A percentile compares a stretch with the other conserved stretches of the same genome.
phyloP scores from a whole-genome alignment of 1,140 invertebrate species.

The Aphaenogaster floridana region DNA sequence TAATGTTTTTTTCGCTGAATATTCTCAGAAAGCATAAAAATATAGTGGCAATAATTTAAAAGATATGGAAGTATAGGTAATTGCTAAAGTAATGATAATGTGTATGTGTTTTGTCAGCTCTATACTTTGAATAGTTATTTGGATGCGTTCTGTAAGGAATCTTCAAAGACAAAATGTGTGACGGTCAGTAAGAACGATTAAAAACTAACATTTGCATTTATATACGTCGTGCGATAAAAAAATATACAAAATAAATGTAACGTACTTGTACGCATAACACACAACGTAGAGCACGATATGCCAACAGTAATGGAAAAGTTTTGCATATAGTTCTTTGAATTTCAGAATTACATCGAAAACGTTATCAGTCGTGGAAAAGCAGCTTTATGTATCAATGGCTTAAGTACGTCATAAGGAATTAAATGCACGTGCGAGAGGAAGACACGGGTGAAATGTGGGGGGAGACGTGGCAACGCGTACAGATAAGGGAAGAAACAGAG shows the following conservation, averaged over 20 bases:
- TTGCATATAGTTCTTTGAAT: constrained; percentile 4
- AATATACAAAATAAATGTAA: neutral
- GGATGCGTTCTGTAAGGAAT: neutral
- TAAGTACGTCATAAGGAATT: neutral
- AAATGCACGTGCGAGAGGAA: constrained; percentile 1
- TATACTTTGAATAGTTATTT: neutral
- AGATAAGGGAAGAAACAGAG: constrained; percentile 66
- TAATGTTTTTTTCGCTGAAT: neutral
- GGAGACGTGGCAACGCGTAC: neutral
- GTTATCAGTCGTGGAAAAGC: neutral
- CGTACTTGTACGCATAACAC: neutral
- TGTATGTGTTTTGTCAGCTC: neutral
- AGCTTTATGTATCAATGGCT: neutral
- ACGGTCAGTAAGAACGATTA: neutral
- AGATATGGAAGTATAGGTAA: neutral
- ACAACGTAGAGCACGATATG: neutral
- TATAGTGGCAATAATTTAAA: neutral
- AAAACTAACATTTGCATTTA: neutral
- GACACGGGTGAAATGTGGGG: neutral
- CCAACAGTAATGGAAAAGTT: neutral
- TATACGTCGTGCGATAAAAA: neutral
- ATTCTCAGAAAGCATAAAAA: neutral
- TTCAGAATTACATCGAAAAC: neutral
- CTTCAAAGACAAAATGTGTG: neutral
- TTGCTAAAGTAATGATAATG: neutral